Evolutionary conservation across 1,140 invertebrate species (phyloP).

Genomic region (Brachionus plicatilis): DNA sequence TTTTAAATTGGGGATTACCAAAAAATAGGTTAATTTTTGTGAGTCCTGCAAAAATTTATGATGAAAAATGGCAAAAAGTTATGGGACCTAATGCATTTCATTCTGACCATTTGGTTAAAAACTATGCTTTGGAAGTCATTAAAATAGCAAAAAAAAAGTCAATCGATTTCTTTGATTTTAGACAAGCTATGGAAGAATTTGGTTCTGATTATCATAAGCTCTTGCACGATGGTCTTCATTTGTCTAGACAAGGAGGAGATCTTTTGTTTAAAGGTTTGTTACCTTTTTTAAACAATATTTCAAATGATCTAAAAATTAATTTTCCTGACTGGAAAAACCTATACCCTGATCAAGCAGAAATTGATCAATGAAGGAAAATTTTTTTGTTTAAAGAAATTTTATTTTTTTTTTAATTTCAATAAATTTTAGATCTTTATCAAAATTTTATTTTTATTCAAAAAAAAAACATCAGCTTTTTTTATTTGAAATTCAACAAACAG

Average conservation of each 20-base stretch:
- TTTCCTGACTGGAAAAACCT: slow-evolving; percentile 28
- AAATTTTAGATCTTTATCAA: not conserved
- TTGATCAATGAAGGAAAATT: not conserved
- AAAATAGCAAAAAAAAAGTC: not conserved
- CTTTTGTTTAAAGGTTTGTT: not conserved
- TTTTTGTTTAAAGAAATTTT: not conserved
- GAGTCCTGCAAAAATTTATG: slow-evolving; percentile 6
- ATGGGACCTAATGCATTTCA: not conserved
- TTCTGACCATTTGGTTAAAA: not conserved
- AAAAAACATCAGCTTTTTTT: not conserved
- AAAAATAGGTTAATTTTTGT: not conserved
- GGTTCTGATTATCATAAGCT: not conserved
- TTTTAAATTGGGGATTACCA: not conserved
- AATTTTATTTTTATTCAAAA: not conserved
- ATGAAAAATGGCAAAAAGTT: not conserved
- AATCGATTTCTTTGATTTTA: not conserved
- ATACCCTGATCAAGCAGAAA: not conserved
- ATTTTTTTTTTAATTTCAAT: not conserved
- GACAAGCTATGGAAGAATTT: slow-evolving; percentile 8
- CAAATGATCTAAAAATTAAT: not conserved
- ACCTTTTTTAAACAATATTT: not conserved
- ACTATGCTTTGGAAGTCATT: not conserved
- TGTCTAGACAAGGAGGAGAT: slow-evolving; percentile 3
- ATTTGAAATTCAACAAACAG: not conserved
- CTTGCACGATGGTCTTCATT: slow-evolving; percentile 24